Evolutionary conservation across 2,888 invertebrate species (phyloP).

Genomic region (Oscheius sp.): DNA sequence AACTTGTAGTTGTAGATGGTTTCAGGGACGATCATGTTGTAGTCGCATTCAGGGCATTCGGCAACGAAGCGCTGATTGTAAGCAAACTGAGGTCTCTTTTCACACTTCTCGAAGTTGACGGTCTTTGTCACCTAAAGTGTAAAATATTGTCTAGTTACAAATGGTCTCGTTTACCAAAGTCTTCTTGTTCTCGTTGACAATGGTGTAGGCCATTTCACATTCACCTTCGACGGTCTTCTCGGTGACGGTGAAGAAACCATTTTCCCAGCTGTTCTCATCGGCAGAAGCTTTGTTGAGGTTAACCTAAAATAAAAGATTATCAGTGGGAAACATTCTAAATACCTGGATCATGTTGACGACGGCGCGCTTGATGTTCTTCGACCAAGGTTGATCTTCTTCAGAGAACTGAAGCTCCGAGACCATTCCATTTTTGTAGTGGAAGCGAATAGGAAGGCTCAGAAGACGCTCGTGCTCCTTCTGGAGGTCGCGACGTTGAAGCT

Average conservation of each 20-base stretch:
- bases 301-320: constrained; percentile 17
- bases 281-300: constrained; percentile 30
- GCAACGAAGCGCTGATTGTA: constrained; percentile 43
- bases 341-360: constrained; percentile 58
- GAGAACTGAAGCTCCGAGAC: constrained; percentile 52
- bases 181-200: constrained; percentile 38
- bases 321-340: neutral
- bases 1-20: constrained; percentile 47
- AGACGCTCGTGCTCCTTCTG: constrained; percentile 41
- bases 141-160: too few relatives aligned
- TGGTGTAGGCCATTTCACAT: constrained; percentile 57
- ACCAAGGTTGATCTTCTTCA: constrained; percentile 55
- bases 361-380: constrained; percentile 66
- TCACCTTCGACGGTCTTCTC: constrained; percentile 52
- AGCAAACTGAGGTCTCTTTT: constrained; percentile 58
- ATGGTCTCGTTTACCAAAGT: too few relatives aligned
- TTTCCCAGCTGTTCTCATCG: constrained; percentile 41
- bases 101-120: constrained; percentile 72
- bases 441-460: constrained; percentile 57
- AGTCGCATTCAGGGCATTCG: constrained; percentile 46
- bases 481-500: constrained; percentile 50
- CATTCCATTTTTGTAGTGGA: constrained; percentile 58
- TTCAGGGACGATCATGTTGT: constrained; percentile 40
- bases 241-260: constrained; percentile 37
- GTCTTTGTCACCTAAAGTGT: too few relatives aligned